Conservation (phyloP, 2,113 vertebrate genomes). For the Tichodroma muraria region DNA sequence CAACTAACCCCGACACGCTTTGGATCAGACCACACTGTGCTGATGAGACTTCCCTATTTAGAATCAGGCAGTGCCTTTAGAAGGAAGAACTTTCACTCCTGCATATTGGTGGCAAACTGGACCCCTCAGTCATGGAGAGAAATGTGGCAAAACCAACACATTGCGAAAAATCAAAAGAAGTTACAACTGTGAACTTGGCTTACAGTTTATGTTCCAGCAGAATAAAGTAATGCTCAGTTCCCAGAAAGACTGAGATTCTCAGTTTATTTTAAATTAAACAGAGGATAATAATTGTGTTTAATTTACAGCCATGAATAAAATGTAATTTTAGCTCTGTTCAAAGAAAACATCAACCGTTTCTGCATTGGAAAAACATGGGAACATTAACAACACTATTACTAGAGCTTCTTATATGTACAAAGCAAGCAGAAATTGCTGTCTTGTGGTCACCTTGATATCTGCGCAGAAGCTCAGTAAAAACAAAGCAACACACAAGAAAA, state of each 20-base stretch:
- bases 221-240: background rate
- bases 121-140: background rate
- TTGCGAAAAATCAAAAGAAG: background rate
- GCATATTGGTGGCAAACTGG: fast-evolving
- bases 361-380: background rate
- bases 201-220: background rate
- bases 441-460: background rate
- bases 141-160: fast-evolving
- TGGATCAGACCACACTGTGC: background rate
- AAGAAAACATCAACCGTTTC: background rate
- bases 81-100: background rate
- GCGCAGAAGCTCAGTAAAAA: background rate
- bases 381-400: background rate
- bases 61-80: background rate
- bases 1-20: constrained; percentile 71
- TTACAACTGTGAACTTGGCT: background rate
- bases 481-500: background rate
- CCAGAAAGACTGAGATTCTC: background rate
- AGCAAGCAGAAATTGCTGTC: background rate
- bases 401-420: background rate
- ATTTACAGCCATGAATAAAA: background rate
- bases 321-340: background rate
- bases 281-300: background rate
- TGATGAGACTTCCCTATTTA: background rate
- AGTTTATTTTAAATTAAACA: background rate